phyloP scores from a whole-genome alignment of 2,888 invertebrate genomes.

The Athalia circularis region DNA sequence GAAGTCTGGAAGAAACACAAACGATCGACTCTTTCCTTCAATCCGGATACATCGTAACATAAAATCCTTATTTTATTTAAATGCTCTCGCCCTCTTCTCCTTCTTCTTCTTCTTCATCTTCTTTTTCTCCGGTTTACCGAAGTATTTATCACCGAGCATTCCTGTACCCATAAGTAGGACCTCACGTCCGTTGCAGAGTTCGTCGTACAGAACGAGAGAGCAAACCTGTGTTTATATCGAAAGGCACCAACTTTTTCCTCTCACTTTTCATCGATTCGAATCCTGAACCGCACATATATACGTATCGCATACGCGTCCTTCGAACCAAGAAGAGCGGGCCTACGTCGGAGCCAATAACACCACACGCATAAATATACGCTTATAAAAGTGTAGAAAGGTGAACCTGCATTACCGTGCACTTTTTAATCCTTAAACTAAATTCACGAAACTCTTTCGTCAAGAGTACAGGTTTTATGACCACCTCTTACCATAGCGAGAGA shows the following conservation, averaged over 20 bases:
- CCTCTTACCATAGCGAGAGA: neutral
- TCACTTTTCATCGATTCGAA: too few relatives aligned
- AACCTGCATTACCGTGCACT: neutral
- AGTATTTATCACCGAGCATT: constrained; percentile 70
- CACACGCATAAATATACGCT: neutral
- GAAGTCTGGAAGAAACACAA: constrained; percentile 2
- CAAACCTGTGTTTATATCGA: constrained; percentile 37
- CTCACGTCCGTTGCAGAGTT: constrained; percentile 49
- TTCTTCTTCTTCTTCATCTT: constrained; percentile 52
- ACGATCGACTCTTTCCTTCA: constrained; percentile 53
- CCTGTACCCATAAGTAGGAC: constrained; percentile 69
- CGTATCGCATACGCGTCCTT: too few relatives aligned
- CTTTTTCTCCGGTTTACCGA: constrained; percentile 41
- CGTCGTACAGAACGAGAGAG: constrained; percentile 15
- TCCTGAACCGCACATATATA: neutral
- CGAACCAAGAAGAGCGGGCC: constrained; percentile 10
- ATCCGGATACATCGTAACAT: constrained; percentile 67
- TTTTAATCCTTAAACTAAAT: constrained; percentile 28
- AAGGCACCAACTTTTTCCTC: constrained; percentile 7
- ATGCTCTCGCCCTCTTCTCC: constrained; percentile 54
- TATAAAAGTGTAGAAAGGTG: too few relatives aligned
- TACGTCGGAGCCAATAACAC: constrained; percentile 39
- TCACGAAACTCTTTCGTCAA: constrained; percentile 1
- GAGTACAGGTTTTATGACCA: neutral
- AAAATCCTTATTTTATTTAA: constrained; percentile 73